Evolutionary conservation across 2,113 vertebrate genomes (phyloP).

Genomic region (Talpa occidentalis): DNA sequence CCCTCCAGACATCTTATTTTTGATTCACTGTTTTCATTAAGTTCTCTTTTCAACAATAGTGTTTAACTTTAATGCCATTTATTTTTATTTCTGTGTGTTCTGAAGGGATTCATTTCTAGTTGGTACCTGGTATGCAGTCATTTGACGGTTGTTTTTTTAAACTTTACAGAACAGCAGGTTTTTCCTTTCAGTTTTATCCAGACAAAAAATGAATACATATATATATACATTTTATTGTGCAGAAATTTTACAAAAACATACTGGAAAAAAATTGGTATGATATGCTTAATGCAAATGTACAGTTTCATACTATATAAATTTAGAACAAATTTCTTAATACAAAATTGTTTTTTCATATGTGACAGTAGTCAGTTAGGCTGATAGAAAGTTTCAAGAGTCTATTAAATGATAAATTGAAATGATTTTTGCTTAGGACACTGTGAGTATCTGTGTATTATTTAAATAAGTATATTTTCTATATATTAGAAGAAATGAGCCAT

Average conservation of each 20-base stretch:
- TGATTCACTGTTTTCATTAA: conserved; percentile 82
- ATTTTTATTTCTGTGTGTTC: conserved; percentile 67
- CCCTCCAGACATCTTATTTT: conserved; percentile 72
- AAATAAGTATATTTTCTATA: neutral
- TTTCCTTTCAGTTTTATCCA: neutral
- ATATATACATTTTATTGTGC: conserved; percentile 8
- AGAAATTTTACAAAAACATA: neutral
- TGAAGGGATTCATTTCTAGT: conserved; percentile 39
- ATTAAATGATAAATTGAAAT: neutral
- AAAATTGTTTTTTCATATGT: neutral
- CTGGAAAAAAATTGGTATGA: neutral
- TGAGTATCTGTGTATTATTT: neutral
- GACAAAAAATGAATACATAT: neutral
- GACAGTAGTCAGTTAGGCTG: neutral
- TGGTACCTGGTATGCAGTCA: neutral
- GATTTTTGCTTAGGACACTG: neutral
- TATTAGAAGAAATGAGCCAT: neutral
- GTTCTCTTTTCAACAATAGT: conserved; percentile 63
- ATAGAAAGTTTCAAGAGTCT: neutral
- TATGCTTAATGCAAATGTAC: neutral
- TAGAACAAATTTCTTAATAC: neutral
- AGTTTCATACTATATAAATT: neutral
- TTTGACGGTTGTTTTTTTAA: conserved; percentile 8
- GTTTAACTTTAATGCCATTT: conserved; percentile 72
- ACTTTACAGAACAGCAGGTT: neutral